Base-by-base conservation (phyloP, 2,113 vertebrate genomes). In the Lepisosteus osseus region DNA sequence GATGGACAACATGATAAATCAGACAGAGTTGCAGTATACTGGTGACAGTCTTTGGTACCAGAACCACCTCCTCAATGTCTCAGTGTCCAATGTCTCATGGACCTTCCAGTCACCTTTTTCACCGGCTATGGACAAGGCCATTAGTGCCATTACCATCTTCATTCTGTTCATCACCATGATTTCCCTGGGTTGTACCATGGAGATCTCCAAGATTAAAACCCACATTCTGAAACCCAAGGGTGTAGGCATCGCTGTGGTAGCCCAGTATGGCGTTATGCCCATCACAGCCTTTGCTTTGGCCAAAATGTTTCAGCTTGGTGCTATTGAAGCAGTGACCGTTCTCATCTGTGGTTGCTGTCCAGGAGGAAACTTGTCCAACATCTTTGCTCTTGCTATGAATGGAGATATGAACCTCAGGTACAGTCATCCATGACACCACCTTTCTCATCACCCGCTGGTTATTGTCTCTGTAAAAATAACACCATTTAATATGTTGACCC, bases 321-420 rank as follows among this genome's bases (percentile, higher is more conserved):
- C 88, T 13, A 70, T 86, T 0, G 93, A 95, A 79, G 82, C 91
- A 0, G 76, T 95, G 74, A 89, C 91, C 2, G 85, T 95, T 68
- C 89, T 97, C 64, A 87, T 94, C 79, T 95, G 94, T 0, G 89
- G 93, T 77, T 97, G 94, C 82, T 97, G 93, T 41, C 95, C 95
- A 0, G 93, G 92, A 0, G 94, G 93, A 59, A 93, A 65, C 76
- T 75, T 95, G 54, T 95, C 94, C 54, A 95, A 94, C 74, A 15
- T 94, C 76, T 94, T 96, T 62, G 81, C 88, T 6, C 78, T 95
- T 74, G 87, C 87, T 41, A 9, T 93, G 2, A 84, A 92, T 57
- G 94, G 93, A 1, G 93, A 97, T 83, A 90, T 93, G 92, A 97
- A 96, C 72, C 94, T 97, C 78, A 95, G 94, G 94, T 95, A 82